Conservation (phyloP, 1,140 invertebrate species). For the Drosophila neocordata region DNA sequence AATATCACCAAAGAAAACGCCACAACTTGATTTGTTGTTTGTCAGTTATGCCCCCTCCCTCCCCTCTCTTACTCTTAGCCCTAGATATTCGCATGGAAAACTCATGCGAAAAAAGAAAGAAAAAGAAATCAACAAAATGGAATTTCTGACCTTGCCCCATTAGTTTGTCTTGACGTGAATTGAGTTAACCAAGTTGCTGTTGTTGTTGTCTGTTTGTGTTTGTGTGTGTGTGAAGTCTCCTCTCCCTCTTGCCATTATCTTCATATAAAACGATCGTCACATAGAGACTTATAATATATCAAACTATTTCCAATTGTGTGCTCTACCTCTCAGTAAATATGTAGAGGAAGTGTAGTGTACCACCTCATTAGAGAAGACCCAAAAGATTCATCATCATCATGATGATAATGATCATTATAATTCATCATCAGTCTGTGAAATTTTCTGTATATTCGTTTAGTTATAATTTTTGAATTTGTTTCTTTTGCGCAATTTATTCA, state of each 20-base stretch:
- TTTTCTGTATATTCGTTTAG: not conserved
- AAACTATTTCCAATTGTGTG: conserved; percentile 50
- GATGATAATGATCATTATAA: too few species aligned
- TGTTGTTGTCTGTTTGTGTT: conserved; percentile 1
- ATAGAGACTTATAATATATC: conserved; percentile 50
- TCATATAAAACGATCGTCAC: conserved; percentile 42
- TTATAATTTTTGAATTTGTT: too few species aligned
- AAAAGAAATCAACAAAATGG: conserved; percentile 16
- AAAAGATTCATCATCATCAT: conserved; percentile 5
- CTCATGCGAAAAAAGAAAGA: not conserved
- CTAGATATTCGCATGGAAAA: conserved; percentile 43
- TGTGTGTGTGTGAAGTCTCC: not conserved
- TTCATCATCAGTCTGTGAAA: conserved; percentile 16
- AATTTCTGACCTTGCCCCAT: conserved; percentile 43
- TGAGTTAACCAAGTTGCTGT: not conserved
- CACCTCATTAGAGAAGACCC: conserved; percentile 2
- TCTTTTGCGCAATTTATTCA: not conserved
- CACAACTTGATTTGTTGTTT: conserved; percentile 38
- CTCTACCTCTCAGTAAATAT: conserved; percentile 21
- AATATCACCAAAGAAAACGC: not conserved
- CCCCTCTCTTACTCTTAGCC: not conserved
- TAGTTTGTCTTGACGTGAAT: conserved; percentile 18
- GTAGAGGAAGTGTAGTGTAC: conserved; percentile 25
- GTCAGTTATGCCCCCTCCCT: not conserved
- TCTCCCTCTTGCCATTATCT: not conserved